These are phyloP conservation scores for Noctua janthina DNA, from an alignment of 2,888 invertebrate species.

Conservation along the genomic window DNA sequence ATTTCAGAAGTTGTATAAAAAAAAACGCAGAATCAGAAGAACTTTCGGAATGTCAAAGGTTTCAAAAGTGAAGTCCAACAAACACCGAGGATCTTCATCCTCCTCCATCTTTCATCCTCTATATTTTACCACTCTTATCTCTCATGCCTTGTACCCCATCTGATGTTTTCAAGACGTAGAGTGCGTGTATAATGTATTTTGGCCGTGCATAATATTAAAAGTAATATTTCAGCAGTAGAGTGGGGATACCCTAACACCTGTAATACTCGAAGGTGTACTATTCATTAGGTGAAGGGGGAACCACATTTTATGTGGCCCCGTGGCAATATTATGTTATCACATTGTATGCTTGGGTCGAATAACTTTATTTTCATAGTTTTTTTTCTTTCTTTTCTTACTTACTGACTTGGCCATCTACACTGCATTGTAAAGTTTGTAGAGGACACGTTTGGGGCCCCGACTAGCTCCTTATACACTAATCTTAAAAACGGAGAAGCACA, in stretches of 20 bases:
- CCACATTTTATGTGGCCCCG: conserved; percentile 2
- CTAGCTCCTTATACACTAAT: too few relatives aligned
- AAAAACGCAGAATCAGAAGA: too few relatives aligned
- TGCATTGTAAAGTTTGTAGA: too few relatives aligned
- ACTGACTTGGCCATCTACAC: too few relatives aligned
- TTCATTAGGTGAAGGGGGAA: conserved; percentile 17
- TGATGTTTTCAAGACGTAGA: conserved; percentile 64
- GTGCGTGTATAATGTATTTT: conserved; percentile 73
- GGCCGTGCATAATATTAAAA: conserved; percentile 73
- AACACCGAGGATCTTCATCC: too few relatives aligned
- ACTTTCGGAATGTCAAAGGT: too few relatives aligned
- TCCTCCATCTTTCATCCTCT: too few relatives aligned
- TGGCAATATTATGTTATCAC: conserved; percentile 11
- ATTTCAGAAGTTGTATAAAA: too few relatives aligned
- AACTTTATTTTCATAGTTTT: not conserved
- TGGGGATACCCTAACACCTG: conserved; percentile 22
- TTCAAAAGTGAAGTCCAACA: too few relatives aligned
- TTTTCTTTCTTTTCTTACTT: not conserved
- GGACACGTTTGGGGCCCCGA: too few relatives aligned
- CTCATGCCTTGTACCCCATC: conserved; percentile 50
- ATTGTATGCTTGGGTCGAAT: not conserved
- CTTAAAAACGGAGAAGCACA: too few relatives aligned
- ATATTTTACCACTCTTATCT: not conserved
- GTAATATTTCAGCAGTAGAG: conserved; percentile 72
- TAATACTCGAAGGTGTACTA: conserved; percentile 9